Base-by-base conservation (phyloP, 2,888 invertebrate genomes). In the Altica lythri region DNA sequence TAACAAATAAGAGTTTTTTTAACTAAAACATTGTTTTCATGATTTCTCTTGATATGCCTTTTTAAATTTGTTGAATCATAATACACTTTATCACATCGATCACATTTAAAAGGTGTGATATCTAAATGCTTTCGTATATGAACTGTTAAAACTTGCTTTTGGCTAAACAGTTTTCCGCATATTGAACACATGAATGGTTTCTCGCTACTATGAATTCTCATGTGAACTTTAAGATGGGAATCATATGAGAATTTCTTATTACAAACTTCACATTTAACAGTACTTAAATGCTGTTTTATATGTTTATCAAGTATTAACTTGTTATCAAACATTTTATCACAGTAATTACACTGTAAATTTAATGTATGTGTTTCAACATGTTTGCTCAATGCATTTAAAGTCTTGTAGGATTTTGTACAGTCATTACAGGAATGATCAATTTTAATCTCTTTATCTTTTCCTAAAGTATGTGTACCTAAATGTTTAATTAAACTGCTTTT, bases 101-200 rank as follows among this genome's bases (percentile, higher is more conserved):
- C 65, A 57, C 72, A 72, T 10, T 66, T 45, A 51, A 64, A 72
- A 9, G 72, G 70, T 19, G 65, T 65, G 50, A 34, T 5, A 12
- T 72, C 72, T 3, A 69, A 72, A 57, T 74, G 74, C 19, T 72
- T 62, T 13, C 74, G 57, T 71, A 72, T 71, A 54, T 73, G 73
- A 5, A 71, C 72, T 1, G 65, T 72, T 10, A 73, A 25, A n/a
- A 45, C 73, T 69, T 72, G 70, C 42, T 65, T 66, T 32, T 74
- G 60, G 14, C 70, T 67, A 55, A 74, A 73, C 29, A 63, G 62
- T 59, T 75, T 75, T 1, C 68, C 68, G 54, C 76, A 76, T 32
- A 68, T 62, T 12, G 64, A 65, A 57, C 76, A 76, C 6, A 65
- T 55, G 51, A 73, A 75, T 0, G 74, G 74, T 14, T 68, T 66